Conservation (phyloP, 2,888 invertebrate genomes). For the Gymnoscelis rufifasciata region DNA sequence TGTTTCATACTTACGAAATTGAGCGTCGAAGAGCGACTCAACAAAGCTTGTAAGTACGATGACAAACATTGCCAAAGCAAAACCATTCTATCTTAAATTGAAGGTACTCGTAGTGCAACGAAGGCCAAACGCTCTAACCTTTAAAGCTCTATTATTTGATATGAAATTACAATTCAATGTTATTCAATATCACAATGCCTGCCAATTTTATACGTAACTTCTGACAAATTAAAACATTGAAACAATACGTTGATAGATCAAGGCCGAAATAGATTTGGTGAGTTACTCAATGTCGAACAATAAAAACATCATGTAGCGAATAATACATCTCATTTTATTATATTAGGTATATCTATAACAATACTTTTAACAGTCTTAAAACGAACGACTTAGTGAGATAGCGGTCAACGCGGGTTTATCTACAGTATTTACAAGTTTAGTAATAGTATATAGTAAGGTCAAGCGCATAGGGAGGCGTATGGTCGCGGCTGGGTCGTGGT, state of each 20-base stretch:
- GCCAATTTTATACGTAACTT: conserved; percentile 23
- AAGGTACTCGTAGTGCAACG: conserved; percentile 19
- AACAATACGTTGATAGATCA: conserved; percentile 32
- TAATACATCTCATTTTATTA: conserved; percentile 56
- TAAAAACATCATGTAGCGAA: conserved; percentile 22
- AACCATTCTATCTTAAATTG: too few species aligned
- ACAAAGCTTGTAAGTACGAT: background rate
- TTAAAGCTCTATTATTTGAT: conserved; percentile 36
- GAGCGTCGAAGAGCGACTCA: background rate
- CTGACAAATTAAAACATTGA: conserved; percentile 26
- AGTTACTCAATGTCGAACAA: conserved; percentile 29
- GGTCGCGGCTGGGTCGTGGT: conserved; percentile 57
- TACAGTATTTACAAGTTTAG: conserved; percentile 62
- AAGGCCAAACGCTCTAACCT: conserved; percentile 40
- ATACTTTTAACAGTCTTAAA: conserved; percentile 79
- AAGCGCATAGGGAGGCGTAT: conserved; percentile 66
- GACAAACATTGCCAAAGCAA: too few species aligned
- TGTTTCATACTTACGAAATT: conserved; percentile 20
- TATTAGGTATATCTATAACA: conserved; percentile 74
- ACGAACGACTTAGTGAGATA: conserved; percentile 72
- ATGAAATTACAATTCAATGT: conserved; percentile 11
- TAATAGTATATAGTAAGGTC: conserved; percentile 29
- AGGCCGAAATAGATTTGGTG: conserved; percentile 23
- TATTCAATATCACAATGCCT: conserved; percentile 27
- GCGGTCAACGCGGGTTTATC: conserved; percentile 66